Base-by-base conservation (phyloP, 2,888 invertebrate genomes). In the Autographa gamma region DNA sequence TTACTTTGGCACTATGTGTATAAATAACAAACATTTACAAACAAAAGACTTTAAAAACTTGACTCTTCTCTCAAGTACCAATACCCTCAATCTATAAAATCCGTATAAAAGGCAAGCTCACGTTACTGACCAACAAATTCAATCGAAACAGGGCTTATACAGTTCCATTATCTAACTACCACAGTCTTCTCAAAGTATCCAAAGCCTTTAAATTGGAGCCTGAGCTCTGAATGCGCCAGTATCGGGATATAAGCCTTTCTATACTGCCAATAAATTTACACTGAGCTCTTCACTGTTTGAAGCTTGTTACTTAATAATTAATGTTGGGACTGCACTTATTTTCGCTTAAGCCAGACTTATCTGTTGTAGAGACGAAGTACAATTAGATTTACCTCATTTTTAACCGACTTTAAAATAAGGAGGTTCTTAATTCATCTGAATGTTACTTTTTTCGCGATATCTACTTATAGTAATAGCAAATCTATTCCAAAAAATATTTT, bases 171-270 rank as follows among this genome's bases (percentile, higher is more conserved):
- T 80, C 80, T 70, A 76, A 65, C 71, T 69, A 60, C 41, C 65
- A 43, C 71, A 76, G 76, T 38, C 38, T 54, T 66, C 32, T n/a
- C 66, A 64, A 18, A 73, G 72, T 69, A 25, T 38, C 34, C 52
- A 74, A 76, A 71, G 69, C 76, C 81, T 78, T 75, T 73, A 71
- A 68, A 77, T 76, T 74, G 70, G 69, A 74, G 48, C 66, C 43
- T 70, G 76, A 81, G 73, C 80, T 32, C 62, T 69, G 59, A 62
- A 70, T 78, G 72, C 73, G 59, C 66, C 70, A 67, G 73, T 73
- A 80, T 78, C 80, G 80, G 73, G 72, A 80, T 68, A 72, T 72
- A 78, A 78, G 73, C 80, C 66, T 69, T 62, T 19, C 69, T 66
- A 76, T 71, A 34, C 52, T 63, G 13, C 18, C 63, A 69, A 71